Percentiles rank a stretch among this genome's conserved stretches.
These are phyloP conservation scores for Neosalanx taihuensis DNA, from an alignment of 2,797 vertebrate genomes.

Conservation along the genomic window DNA sequence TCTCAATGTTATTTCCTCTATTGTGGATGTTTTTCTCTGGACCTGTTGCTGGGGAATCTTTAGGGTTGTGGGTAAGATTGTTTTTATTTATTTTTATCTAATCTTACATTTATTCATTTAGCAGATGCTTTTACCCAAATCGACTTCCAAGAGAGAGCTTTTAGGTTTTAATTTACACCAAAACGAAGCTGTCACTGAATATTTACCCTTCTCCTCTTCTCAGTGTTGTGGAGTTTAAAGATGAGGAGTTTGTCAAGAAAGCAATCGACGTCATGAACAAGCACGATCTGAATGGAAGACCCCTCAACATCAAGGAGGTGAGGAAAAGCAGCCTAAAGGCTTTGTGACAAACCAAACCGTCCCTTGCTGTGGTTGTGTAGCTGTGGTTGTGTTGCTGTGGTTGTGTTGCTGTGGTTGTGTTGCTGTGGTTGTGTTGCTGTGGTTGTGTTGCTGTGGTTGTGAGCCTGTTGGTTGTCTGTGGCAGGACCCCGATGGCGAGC, in stretches of 20 bases:
- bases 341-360: neutral
- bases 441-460: too few relatives aligned
- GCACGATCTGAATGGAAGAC: conserved; percentile 92
- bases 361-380: neutral
- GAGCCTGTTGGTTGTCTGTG: neutral
- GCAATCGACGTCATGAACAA: conserved; percentile 96
- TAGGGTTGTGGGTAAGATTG: conserved; percentile 74
- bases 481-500: conserved; percentile 95
- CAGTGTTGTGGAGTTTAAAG: conserved; percentile 99
- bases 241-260: conserved; percentile 98
- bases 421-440: neutral
- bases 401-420: too few relatives aligned
- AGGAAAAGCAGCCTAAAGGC: conserved; percentile 18
- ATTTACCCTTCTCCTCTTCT: conserved; percentile 12
- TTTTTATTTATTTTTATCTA: neutral
- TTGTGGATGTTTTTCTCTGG: conserved; percentile 42
- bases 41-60: conserved; percentile 27
- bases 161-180: neutral
- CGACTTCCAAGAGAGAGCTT: neutral
- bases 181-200: neutral
- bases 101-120: neutral
- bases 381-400: neutral
- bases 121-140: too few relatives aligned
- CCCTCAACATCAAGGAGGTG: conserved; percentile 98
- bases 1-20: conserved; percentile 49